Evolutionary conservation across 1,140 invertebrate species (phyloP).

Genomic region (Ceratina japonica): DNA sequence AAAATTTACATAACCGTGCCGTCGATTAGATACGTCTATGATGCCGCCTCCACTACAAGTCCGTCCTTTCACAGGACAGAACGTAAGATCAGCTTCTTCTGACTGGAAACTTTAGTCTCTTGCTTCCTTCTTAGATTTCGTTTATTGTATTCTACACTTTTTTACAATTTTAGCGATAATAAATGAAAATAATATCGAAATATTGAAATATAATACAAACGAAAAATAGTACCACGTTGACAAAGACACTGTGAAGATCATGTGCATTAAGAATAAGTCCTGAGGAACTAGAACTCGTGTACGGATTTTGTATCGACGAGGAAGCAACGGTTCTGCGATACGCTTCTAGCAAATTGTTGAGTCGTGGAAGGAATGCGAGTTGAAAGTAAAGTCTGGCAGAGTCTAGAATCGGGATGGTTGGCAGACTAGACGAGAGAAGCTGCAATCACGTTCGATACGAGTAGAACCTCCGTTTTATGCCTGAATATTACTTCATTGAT

Average conservation of each 20-base stretch:
- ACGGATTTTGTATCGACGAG: constrained; percentile 15
- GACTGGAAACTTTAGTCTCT: neutral
- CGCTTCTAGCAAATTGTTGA: constrained; percentile 30
- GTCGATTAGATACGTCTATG: constrained; percentile 55
- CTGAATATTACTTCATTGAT: constrained; percentile 13
- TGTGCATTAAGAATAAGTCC: constrained; percentile 16
- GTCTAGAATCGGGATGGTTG: neutral
- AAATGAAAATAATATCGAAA: no score
- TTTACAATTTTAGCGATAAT: no score
- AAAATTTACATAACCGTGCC: constrained; percentile 62
- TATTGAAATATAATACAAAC: constrained; percentile 21
- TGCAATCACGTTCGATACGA: constrained; percentile 8
- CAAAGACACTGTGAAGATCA: neutral
- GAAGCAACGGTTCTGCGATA: constrained; percentile 26
- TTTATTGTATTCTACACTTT: neutral
- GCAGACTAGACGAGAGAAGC: no score
- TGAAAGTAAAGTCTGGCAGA: neutral
- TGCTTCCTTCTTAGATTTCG: neutral
- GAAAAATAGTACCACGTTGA: neutral
- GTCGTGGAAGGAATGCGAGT: constrained; percentile 35
- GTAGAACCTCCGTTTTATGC: no score
- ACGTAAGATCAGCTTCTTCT: constrained; percentile 4
- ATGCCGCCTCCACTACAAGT: neutral
- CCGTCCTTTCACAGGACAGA: constrained; percentile 7
- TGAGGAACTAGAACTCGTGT: neutral